Evolutionary conservation across 2,888 invertebrate genomes (phyloP).

Genomic region (Ochropleura leucogaster): DNA sequence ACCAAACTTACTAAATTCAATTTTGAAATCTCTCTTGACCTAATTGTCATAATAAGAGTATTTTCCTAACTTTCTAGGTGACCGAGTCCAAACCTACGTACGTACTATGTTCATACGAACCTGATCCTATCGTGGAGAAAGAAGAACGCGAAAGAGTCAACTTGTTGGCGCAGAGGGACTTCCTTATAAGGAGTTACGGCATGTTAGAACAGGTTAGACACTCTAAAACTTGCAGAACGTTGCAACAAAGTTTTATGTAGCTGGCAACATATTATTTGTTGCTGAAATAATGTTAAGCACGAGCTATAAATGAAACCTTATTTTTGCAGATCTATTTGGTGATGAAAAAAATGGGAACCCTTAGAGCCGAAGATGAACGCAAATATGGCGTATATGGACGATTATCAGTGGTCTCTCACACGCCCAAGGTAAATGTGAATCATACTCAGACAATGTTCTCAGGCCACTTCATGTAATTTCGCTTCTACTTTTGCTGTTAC

Average conservation of each 20-base stretch:
- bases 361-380: slow-evolving; percentile 92
- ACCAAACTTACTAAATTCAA: neutral
- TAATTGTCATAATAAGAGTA: neutral
- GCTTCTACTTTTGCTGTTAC: slow-evolving; percentile 33
- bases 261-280: neutral
- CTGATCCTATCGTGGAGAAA: slow-evolving; percentile 92
- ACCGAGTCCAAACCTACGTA: slow-evolving; percentile 77
- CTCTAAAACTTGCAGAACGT: neutral
- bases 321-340: slow-evolving; percentile 90
- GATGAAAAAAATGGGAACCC: slow-evolving; percentile 92
- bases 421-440: slow-evolving; percentile 79
- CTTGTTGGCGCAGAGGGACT: slow-evolving; percentile 92
- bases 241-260: neutral
- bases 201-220: slow-evolving; percentile 91
- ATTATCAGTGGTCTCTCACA: slow-evolving; percentile 81
- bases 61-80: slow-evolving; percentile 64
- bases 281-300: neutral
- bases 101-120: slow-evolving; percentile 91
- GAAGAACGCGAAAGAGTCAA: slow-evolving; percentile 94
- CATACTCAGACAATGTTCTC: slow-evolving; percentile 72
- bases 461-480: slow-evolving; percentile 75
- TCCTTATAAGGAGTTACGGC: slow-evolving; percentile 93
- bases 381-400: slow-evolving; percentile 92
- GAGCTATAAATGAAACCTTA: neutral
- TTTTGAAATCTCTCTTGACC: neutral